phyloP scores from a whole-genome alignment of 2,113 vertebrate species.

The Myxocyprinus asiaticus region DNA sequence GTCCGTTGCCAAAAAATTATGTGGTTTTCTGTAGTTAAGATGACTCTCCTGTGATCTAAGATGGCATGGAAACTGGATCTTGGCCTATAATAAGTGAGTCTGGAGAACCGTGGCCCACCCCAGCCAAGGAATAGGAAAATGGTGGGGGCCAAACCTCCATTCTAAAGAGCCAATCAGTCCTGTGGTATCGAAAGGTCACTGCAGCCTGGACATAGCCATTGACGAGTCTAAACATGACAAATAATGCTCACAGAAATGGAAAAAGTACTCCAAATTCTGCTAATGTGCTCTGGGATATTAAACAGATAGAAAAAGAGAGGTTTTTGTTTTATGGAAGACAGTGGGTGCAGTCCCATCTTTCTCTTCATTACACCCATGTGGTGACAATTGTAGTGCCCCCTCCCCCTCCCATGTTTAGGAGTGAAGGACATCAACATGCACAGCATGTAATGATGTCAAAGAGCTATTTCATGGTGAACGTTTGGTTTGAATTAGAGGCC shows the following conservation, averaged over 20 bases:
- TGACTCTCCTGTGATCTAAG: constrained; percentile 72
- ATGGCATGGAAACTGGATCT: constrained; percentile 75
- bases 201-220: constrained; percentile 11
- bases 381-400: constrained; percentile 47
- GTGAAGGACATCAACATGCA: constrained; percentile 60
- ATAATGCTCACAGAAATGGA: constrained; percentile 17
- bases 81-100: constrained; percentile 55
- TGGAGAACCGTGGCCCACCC: constrained; percentile 51
- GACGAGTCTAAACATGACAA: constrained; percentile 30
- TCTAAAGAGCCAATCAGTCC: constrained; percentile 24
- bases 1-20: constrained; percentile 74
- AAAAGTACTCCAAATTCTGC: constrained; percentile 10
- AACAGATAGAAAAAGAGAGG: not conserved
- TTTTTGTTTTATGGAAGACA: constrained; percentile 31
- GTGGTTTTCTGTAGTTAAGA: constrained; percentile 72
- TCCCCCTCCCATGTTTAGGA: constrained; percentile 55
- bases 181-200: constrained; percentile 13
- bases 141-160: constrained; percentile 8
- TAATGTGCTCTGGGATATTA: constrained; percentile 33
- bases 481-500: constrained; percentile 67
- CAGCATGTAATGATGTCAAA: constrained; percentile 64
- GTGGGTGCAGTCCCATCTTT: constrained; percentile 28
- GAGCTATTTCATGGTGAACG: constrained; percentile 65
- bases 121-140: constrained; percentile 52
- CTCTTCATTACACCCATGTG: constrained; percentile 53